Conservation (phyloP, 2,888 invertebrate genomes). For the Apodemia duryi region DNA sequence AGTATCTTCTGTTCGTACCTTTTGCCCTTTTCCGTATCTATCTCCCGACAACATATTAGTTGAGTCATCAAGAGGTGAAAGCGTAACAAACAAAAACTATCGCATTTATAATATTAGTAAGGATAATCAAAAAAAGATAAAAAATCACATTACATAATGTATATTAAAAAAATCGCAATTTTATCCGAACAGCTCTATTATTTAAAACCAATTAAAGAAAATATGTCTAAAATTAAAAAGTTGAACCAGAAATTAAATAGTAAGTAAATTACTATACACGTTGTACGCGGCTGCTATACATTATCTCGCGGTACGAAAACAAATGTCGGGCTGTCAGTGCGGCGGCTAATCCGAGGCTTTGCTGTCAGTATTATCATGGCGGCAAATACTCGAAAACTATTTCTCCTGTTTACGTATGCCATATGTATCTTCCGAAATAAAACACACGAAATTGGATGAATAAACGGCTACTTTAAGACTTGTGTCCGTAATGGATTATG, state of each 20-base stretch:
- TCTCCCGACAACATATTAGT: too few relatives aligned
- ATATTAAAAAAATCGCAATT: too few relatives aligned
- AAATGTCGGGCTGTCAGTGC: conserved; percentile 43
- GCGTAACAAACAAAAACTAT: too few relatives aligned
- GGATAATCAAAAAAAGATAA: too few relatives aligned
- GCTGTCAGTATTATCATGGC: conserved; percentile 40
- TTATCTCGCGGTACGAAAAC: conserved; percentile 35
- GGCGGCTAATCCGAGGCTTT: conserved; percentile 43
- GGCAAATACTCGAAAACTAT: conserved; percentile 27
- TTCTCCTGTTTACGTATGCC: conserved; percentile 13
- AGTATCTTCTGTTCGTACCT: too few relatives aligned
- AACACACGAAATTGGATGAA: not conserved
- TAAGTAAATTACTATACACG: conserved; percentile 20
- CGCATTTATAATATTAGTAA: too few relatives aligned
- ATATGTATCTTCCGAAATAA: not conserved
- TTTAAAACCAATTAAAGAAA: not conserved
- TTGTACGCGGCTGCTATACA: conserved; percentile 21
- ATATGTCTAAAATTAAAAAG: conserved; percentile 3
- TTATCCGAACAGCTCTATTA: not conserved
- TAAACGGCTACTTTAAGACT: not conserved
- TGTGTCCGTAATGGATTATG: not conserved
- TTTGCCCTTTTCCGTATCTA: too few relatives aligned
- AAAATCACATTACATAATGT: too few relatives aligned
- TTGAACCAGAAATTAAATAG: conserved; percentile 21
- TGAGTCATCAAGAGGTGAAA: too few relatives aligned